phyloP scores from a whole-genome alignment of 2,113 vertebrate genomes.

The Mus spicilegus region DNA sequence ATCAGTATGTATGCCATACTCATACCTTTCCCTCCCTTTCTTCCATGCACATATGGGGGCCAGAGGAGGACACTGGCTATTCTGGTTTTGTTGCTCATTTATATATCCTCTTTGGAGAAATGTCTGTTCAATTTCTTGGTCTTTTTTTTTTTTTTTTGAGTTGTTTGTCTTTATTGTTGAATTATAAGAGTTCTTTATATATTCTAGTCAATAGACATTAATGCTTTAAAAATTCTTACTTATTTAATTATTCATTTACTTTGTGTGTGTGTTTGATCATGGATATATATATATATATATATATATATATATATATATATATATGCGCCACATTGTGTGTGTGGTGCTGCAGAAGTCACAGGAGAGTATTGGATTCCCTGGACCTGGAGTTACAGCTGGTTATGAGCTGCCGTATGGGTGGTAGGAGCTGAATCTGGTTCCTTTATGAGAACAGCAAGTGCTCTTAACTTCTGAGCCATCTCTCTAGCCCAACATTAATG shows the following conservation, averaged over 20 bases:
- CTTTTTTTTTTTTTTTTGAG: not conserved
- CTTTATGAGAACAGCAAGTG: not conserved
- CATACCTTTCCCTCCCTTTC: accelerated
- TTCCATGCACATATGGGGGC: not conserved
- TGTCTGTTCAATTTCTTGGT: not conserved
- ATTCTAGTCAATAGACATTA: conserved; percentile 12
- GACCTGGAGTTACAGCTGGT: not conserved
- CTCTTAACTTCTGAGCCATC: not conserved
- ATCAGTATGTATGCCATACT: not conserved
- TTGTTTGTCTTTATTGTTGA: conserved; percentile 11
- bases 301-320: not conserved
- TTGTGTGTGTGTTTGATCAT: not conserved
- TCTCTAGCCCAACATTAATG: not conserved
- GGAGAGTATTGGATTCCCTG: not conserved
- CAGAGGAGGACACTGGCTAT: not conserved
- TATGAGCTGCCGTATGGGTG: not conserved
- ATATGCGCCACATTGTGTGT: not conserved
- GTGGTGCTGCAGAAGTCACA: not conserved
- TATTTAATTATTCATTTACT: not conserved
- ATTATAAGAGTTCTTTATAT: conserved; percentile 15
- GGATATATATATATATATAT: too few species aligned
- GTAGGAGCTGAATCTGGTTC: not conserved
- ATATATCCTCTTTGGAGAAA: not conserved
- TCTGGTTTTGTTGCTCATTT: not conserved
- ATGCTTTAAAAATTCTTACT: not conserved